Base-by-base conservation (phyloP, 2,888 invertebrate genomes). In the Nesidiocoris tenuis region DNA sequence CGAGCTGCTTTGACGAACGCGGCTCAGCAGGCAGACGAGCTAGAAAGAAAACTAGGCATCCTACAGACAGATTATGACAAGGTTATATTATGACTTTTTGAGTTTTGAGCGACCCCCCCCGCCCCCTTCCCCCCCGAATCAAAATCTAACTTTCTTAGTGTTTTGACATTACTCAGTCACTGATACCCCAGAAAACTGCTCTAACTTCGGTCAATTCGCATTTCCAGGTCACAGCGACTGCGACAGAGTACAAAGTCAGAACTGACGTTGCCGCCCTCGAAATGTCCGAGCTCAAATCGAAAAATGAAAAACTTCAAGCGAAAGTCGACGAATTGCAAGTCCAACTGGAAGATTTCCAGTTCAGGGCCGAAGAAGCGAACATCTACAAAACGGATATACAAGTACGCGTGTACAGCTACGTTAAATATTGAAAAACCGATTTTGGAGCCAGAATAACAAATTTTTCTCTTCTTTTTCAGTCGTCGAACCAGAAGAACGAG, bases 301-400 rank as follows among this genome's bases (percentile, higher is more conserved):
- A 78, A 78, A 80, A 19, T 83, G 84, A 68, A 82, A 83, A 75
- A 79, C 81, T 72, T 18, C 25, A 61, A 18, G 80, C 84, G 70
- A 86, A 88, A 81, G 84, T 91, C 17, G 88, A 88, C 80, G 82
- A 83, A 9, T 87, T 89, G 79, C 83, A 87, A 79, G 85, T 85
- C 76, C 88, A 90, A 81, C 83, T 95, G 79, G 91, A 92, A 76
- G 96, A 96, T 84, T 87, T 96, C 78, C 91, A 94, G 84, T 96
- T 96, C 83, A 87, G 92, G 76, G 90, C 94, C 79, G 97, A 97
- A 85, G 97, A 98, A 83, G 95, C 95, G 80, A 90, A 92, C 63
- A 92, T 96, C 81, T 90, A 90, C 81, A 94, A 93, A 83, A 91
- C 92, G 82, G 96, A 96, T 83, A 87, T 94, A 80, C 92, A 94